Evolutionary conservation across 2,888 invertebrate genomes (phyloP), one percentile per base, ranked within the genome.

Genomic region (Malacosoma neustria): DNA sequence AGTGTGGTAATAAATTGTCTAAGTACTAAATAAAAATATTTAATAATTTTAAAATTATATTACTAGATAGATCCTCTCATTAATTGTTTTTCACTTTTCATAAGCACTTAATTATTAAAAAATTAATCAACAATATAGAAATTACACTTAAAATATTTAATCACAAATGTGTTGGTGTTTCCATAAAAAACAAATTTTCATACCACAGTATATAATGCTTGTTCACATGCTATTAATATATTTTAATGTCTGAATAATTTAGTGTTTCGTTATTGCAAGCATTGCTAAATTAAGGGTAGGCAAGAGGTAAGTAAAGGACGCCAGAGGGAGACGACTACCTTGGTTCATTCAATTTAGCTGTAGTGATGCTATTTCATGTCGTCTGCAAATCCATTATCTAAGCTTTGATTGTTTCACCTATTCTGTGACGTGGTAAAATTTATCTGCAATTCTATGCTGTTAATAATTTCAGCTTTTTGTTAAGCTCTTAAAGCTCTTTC

Each of bases 201-300:
- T 7, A 22, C 5, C 22, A 22, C 22, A 3, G 5, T 22, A 9
- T 22, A 22, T n/a, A n/a, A n/a, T 22, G 22, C 22, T 22, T 22
- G 22, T 6, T 22, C 22, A 22, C 22, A 7, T 22, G 22, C 22
- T 22, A 22, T 11, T 34, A 5, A 13, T 34, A 34, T 5, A 5
- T 29, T 13, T 29, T 36, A 42, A 42, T 45, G 43, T 43, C 42
- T 31, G 37, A 59, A 56, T 63, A 61, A 60, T 45, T 53, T 51
- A 57, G 54, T 57, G 46, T 72, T 75, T 72, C 58, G 55, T 51
- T 58, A 74, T 79, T 79, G 48, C 80, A 75, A 77, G 76, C 73
- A 66, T 60, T 68, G 60, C 81, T 72, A 68, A 63, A 57, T 67
- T 71, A 71, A 72, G 73, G 62, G 60, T 77, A 74, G 75, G 72